Conservation (phyloP, 2,888 invertebrate genomes). For the Cynaeus angustus region DNA sequence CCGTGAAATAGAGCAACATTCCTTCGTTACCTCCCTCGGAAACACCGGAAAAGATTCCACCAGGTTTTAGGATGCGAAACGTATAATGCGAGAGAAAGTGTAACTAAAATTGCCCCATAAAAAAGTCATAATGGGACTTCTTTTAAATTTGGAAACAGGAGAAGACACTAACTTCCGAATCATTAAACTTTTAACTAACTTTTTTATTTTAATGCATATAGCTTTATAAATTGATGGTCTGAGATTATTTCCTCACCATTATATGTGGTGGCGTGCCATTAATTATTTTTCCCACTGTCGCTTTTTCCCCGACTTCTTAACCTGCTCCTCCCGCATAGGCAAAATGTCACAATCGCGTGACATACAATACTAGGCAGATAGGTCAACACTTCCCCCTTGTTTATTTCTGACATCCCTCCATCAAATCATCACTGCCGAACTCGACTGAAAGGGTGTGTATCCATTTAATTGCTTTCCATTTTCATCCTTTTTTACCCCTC, state of each 20-base stretch:
- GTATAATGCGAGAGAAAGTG: constrained; percentile 3
- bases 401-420: constrained; percentile 23
- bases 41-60: constrained; percentile 27
- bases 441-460: constrained; percentile 23
- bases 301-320: constrained; percentile 2
- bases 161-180: constrained; percentile 38
- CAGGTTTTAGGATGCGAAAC: constrained; percentile 29
- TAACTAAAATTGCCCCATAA: constrained; percentile 30
- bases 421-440: constrained; percentile 20
- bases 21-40: constrained; percentile 4
- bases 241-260: constrained; percentile 22
- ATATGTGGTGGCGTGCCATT: neutral
- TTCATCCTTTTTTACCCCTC: neutral
- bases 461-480: constrained; percentile 20
- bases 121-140: constrained; percentile 40
- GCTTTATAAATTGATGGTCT: constrained; percentile 25
- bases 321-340: neutral
- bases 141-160: constrained; percentile 35
- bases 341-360: constrained; percentile 42
- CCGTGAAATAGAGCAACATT: constrained; percentile 1
- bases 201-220: constrained; percentile 32
- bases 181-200: constrained; percentile 43
- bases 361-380: constrained; percentile 7
- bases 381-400: constrained; percentile 31
- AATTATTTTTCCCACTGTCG: neutral